A percentile compares a stretch with the other conserved stretches of the same genome.
Evolutionary conservation across 2,113 vertebrate genomes (phyloP).

Genomic region (Eptesicus fuscus): DNA sequence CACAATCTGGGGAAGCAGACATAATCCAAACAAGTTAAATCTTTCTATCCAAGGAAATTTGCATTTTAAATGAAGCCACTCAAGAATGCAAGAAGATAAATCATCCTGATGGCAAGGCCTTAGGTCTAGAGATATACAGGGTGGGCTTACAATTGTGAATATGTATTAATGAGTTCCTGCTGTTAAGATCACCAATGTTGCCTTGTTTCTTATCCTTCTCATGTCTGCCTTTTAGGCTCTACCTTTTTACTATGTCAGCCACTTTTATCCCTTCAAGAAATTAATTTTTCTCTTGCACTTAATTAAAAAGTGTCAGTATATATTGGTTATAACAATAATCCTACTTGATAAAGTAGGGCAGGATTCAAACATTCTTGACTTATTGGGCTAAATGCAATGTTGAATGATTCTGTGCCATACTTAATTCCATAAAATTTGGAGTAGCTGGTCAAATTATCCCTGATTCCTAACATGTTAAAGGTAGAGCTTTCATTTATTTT

Average conservation of each 20-base stretch:
- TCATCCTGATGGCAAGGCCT: background rate
- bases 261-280: background rate
- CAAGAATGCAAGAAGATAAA: background rate
- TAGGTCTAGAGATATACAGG: background rate
- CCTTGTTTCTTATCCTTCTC: background rate
- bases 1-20: background rate
- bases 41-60: background rate
- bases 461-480: background rate
- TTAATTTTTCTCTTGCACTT: background rate
- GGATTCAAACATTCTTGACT: background rate
- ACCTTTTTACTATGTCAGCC: background rate
- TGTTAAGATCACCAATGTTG: background rate
- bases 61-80: constrained; percentile 33
- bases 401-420: background rate
- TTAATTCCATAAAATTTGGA: background rate
- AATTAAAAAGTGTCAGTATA: constrained; percentile 9
- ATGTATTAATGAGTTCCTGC: background rate
- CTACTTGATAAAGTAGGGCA: background rate
- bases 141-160: background rate
- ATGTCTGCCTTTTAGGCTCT: background rate
- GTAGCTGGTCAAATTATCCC: background rate
- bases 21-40: background rate
- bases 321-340: background rate
- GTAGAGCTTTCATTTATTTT: background rate
- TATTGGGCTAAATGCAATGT: background rate